Evolutionary conservation across 2,113 vertebrate species (phyloP).

Genomic region (Bombycilla garrulus): DNA sequence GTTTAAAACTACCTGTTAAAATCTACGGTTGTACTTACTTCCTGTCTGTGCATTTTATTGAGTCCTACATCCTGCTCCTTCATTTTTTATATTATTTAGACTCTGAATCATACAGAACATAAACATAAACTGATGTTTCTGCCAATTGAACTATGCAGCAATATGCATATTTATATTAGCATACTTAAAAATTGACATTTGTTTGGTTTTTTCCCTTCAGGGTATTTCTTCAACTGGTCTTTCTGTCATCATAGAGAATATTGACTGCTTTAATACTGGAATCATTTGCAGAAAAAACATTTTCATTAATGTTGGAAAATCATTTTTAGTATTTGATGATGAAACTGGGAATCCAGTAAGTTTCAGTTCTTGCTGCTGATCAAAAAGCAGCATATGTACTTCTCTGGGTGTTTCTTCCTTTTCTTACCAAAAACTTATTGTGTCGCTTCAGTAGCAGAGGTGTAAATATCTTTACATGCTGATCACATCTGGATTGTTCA

Average conservation of each 20-base stretch:
- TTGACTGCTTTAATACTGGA: slow-evolving; percentile 89
- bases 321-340: slow-evolving; percentile 84
- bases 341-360: slow-evolving; percentile 89
- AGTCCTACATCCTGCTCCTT: neutral
- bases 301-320: slow-evolving; percentile 81
- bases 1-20: neutral
- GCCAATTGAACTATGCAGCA: neutral
- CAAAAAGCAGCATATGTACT: neutral
- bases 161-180: neutral
- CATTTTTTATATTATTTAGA: neutral
- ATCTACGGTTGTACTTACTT: neutral
- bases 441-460: neutral
- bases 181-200: neutral
- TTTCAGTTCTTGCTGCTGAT: neutral
- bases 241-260: slow-evolving; percentile 84
- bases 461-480: neutral
- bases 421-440: neutral
- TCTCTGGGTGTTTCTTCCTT: neutral
- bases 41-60: neutral
- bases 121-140: neutral
- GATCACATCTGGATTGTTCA: neutral
- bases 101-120: neutral
- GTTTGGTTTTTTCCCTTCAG: slow-evolving; percentile 61
- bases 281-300: slow-evolving; percentile 89
- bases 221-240: slow-evolving; percentile 77